Conservation (phyloP, 2,888 invertebrate genomes). For the Seladonia tumulorum region DNA sequence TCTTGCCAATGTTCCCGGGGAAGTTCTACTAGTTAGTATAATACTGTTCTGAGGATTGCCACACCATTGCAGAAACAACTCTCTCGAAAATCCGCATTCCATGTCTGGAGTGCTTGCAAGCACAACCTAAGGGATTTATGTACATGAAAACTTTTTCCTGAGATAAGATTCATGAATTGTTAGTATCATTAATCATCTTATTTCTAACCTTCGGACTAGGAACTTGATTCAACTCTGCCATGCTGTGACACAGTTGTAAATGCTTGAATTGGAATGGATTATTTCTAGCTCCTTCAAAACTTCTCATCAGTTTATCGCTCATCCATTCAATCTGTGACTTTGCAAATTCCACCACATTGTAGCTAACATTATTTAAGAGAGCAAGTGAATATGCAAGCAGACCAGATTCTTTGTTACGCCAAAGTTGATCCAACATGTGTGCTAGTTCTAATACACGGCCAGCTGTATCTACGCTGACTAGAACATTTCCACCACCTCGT, state of each 20-base stretch:
- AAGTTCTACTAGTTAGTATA: slow-evolving; percentile 95
- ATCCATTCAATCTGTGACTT: slow-evolving; percentile 99
- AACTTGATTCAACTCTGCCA: slow-evolving; percentile 93
- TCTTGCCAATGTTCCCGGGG: slow-evolving; percentile 92
- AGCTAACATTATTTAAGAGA: slow-evolving; percentile 97
- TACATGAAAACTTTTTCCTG: slow-evolving; percentile 19
- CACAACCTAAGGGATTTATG: slow-evolving; percentile 88
- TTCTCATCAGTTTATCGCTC: slow-evolving; percentile 98
- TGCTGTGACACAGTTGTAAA: slow-evolving; percentile 96
- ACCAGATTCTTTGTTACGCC: slow-evolving; percentile 98
- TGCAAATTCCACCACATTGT: slow-evolving; percentile 99
- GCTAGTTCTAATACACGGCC: slow-evolving; percentile 98
- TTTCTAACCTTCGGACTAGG: slow-evolving; percentile 91
- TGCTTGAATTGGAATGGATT: slow-evolving; percentile 98
- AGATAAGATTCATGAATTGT: slow-evolving; percentile 14
- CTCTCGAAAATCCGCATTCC: slow-evolving; percentile 97
- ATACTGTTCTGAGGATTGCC: slow-evolving; percentile 96
- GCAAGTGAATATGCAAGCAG: slow-evolving; percentile 97
- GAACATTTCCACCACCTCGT: slow-evolving; percentile 96
- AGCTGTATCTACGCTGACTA: slow-evolving; percentile 98
- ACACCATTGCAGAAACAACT: slow-evolving; percentile 97
- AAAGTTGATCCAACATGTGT: slow-evolving; percentile 97
- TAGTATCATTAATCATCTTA: neutral
- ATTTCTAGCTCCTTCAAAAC: slow-evolving; percentile 94
- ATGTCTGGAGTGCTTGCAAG: slow-evolving; percentile 97